Evolutionary conservation across 2,797 vertebrate species (phyloP).

Genomic region (Epinephelus coioides): DNA sequence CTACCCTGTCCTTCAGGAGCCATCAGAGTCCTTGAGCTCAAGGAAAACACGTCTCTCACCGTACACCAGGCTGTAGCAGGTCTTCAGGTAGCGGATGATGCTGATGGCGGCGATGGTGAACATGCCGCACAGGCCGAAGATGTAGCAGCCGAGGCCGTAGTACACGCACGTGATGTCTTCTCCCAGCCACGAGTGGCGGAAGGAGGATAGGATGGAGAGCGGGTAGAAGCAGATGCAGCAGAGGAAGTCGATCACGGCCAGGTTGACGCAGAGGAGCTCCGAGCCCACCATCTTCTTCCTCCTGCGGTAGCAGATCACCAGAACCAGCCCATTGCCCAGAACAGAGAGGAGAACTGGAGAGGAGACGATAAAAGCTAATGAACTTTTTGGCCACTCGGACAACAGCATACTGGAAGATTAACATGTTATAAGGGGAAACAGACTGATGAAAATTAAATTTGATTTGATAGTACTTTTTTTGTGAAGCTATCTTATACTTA

Average conservation of each 20-base stretch:
- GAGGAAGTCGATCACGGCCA: conserved; percentile 81
- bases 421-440: not conserved
- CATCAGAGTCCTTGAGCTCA: not conserved
- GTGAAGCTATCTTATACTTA: too few species aligned
- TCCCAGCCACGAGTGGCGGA: conserved; percentile 79
- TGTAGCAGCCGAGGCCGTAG: conserved; percentile 81
- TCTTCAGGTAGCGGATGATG: conserved; percentile 80
- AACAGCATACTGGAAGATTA: not conserved
- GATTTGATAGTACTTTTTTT: not conserved
- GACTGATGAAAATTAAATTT: not conserved
- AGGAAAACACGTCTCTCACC: conserved; percentile 51
- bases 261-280: conserved; percentile 82
- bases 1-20: too few species aligned
- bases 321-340: conserved; percentile 80
- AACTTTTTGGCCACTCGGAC: not conserved
- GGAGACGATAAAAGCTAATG: not conserved
- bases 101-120: conserved; percentile 83
- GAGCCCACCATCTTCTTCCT: conserved; percentile 76
- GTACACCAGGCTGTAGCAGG: conserved; percentile 70
- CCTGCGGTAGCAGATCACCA: conserved; percentile 78
- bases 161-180: conserved; percentile 73
- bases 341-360: conserved; percentile 77
- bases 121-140: conserved; percentile 82
- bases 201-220: conserved; percentile 81
- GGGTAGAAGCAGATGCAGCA: conserved; percentile 83